These are phyloP conservation scores for Hormiphora californensis DNA, from an alignment of 37 sponge, comb jelly and placozoan species.

Conservation along the genomic window DNA sequence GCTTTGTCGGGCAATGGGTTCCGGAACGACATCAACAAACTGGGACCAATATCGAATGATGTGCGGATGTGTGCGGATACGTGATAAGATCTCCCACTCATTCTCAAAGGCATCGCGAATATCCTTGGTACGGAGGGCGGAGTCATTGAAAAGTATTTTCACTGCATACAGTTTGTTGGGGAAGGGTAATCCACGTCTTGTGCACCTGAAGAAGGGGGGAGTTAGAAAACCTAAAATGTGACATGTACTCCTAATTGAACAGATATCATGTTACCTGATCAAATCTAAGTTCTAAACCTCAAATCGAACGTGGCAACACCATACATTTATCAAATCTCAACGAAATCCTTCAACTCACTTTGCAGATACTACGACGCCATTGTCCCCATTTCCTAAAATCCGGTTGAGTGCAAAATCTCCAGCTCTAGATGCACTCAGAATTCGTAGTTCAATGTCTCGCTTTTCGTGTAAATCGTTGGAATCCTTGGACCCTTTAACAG, in stretches of 20 bases:
- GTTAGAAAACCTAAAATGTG: too few relatives aligned
- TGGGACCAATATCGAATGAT: constrained; percentile 76
- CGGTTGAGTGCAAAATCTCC: constrained; percentile 61
- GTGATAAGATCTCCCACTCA: constrained; percentile 72
- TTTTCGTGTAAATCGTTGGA: constrained; percentile 40
- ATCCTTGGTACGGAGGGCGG: constrained; percentile 62
- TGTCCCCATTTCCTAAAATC: constrained; percentile 61
- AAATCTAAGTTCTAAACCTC: neutral
- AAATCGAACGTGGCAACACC: neutral
- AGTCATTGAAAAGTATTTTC: constrained; percentile 74
- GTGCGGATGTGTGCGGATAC: constrained; percentile 65
- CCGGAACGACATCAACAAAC: constrained; percentile 69
- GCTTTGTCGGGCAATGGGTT: constrained; percentile 56
- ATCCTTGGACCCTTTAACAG: neutral
- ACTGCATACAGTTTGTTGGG: constrained; percentile 73
- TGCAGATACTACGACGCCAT: constrained; percentile 72
- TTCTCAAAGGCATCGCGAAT: constrained; percentile 73
- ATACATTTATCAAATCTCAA: too few relatives aligned
- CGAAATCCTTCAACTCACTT: constrained; percentile 8
- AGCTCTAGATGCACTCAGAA: constrained; percentile 59
- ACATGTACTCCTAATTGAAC: too few relatives aligned
- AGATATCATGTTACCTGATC: neutral
- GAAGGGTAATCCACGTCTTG: constrained; percentile 54
- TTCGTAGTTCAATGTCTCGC: constrained; percentile 58
- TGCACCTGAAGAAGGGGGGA: constrained; percentile 61